Base-by-base conservation (phyloP, 2,888 invertebrate genomes). In the Adelognathus sp. region DNA sequence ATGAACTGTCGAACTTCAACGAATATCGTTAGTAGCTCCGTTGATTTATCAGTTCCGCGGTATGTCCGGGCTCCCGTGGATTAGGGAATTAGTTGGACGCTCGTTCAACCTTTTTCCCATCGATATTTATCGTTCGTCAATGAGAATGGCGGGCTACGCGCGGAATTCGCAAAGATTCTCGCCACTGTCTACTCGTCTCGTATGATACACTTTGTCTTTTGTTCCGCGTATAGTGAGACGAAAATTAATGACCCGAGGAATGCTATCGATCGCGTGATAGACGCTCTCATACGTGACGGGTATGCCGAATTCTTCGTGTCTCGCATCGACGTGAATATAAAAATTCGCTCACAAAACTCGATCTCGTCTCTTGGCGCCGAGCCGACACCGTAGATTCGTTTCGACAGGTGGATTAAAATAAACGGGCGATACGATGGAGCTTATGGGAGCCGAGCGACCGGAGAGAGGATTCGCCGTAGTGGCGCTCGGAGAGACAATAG, bases 351-450 rank as follows among this genome's bases (percentile, higher is more conserved):
- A n/a, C n/a, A n/a, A n/a, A n/a, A 21, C 50, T 11, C 50, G 21
- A 21, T 50, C 50, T 9, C 36, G n/a, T 36, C 36, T 5, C 36
- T 36, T 9, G 11, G 11, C n/a, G 9, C 36, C 44, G 41, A 61
- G 18, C 27, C 74, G 56, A 78, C 78, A 64, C 58, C 73, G 78
- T 78, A 78, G 74, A 78, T 78, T 74, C 73, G 58, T 78, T 78
- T 73, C 77, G 78, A 78, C 78, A 79, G 78, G 78, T 79, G 70
- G 70, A 79, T 79, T 79, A 66, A 74, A 74, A 79, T 79, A 79
- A 79, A 74, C 60, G 11, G 74, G 64, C 77, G 69, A 69, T 41
- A 52, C 61, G 52, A 66, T 63, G 56, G 67, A n/a, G 78, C 64
- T 79, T 66, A 70, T 54, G 41, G 73, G n/a, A n/a, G 36, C 56